phyloP scores from a whole-genome alignment of 2,797 vertebrate genomes.

The Selene dorsalis region DNA sequence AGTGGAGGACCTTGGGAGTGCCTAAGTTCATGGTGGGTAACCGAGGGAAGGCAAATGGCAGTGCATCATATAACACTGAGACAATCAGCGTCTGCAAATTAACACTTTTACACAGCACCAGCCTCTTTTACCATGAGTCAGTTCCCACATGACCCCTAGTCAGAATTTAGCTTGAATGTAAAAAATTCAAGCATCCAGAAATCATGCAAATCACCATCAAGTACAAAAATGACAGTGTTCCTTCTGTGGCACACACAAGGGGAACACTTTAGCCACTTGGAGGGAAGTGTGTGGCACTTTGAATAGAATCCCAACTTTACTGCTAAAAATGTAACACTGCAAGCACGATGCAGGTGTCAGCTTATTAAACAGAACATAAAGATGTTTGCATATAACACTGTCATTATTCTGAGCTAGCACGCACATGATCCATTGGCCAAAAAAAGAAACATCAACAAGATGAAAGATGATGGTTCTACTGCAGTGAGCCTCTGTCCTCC shows the following conservation, averaged over 20 bases:
- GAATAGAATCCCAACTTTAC: constrained; percentile 23
- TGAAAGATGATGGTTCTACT: constrained; percentile 59
- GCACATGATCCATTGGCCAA: constrained; percentile 3
- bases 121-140: not conserved
- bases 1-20: not conserved
- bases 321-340: constrained; percentile 28
- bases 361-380: constrained; percentile 43
- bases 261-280: constrained; percentile 29
- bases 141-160: not conserved
- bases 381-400: constrained; percentile 31
- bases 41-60: not conserved
- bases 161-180: not conserved
- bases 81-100: not conserved
- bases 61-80: not conserved
- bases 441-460: constrained; percentile 38
- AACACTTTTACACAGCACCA: not conserved
- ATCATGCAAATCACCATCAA: constrained; percentile 1
- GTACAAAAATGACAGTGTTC: constrained; percentile 23
- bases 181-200: not conserved
- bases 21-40: not conserved
- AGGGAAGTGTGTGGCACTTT: constrained; percentile 22
- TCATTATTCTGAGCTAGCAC: constrained; percentile 28
- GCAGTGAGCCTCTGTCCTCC: constrained; percentile 46
- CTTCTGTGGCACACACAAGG: constrained; percentile 1
- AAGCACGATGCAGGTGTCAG: not conserved